Conservation (phyloP, 2,113 vertebrate genomes). For the Sprattus sprattus region DNA sequence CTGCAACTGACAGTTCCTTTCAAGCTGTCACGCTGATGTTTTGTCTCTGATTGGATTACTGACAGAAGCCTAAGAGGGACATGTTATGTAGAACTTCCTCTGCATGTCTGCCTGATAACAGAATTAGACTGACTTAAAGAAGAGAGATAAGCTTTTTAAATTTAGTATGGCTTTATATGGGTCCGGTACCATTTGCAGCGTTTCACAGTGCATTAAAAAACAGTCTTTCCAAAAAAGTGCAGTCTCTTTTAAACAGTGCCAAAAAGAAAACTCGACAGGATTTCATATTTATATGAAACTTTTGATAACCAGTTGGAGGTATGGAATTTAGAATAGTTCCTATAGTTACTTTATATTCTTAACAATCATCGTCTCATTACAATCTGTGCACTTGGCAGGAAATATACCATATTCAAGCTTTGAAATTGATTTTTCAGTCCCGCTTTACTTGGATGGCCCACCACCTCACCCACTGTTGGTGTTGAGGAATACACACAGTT, state of each 20-base stretch:
- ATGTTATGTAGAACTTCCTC: not conserved
- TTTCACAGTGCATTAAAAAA: not conserved
- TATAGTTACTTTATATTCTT: too few species aligned
- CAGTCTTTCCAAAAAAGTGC: not conserved
- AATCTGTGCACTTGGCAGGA: too few species aligned
- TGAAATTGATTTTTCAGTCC: too few species aligned
- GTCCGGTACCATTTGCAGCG: not conserved
- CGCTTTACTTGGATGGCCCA: too few species aligned
- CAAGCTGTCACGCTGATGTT: not conserved
- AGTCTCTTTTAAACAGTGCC: not conserved
- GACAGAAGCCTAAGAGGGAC: not conserved
- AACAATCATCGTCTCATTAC: too few species aligned
- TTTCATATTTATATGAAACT: too few species aligned
- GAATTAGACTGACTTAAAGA: not conserved
- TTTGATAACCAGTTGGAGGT: too few species aligned
- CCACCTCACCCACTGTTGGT: too few species aligned
- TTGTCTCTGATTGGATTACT: slow-evolving; percentile 17
- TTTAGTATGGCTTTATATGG: not conserved
- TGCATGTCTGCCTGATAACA: not conserved
- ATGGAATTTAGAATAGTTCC: too few species aligned
- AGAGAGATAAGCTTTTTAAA: not conserved
- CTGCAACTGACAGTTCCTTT: slow-evolving; percentile 3
- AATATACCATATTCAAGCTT: too few species aligned
- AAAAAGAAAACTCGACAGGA: not conserved
- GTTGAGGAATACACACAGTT: too few species aligned